Base-by-base conservation (phyloP, 2,797 vertebrate genomes). In the Vespertilio murinus region DNA sequence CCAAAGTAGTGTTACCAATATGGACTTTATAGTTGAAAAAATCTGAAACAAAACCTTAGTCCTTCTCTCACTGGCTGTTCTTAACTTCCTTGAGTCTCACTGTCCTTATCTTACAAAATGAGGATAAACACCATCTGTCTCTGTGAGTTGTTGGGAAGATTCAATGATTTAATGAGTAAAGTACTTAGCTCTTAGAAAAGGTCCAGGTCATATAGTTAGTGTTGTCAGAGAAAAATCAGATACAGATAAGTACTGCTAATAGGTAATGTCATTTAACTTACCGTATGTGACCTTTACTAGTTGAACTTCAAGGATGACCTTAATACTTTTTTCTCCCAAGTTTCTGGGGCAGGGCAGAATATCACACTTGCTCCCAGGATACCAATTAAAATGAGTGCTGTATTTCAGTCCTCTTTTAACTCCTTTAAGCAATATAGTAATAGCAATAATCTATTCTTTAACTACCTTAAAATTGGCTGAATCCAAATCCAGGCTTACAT, bases 401-500 rank as follows among this genome's bases (percentile, higher is more conserved):
- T 40, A 88, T 93, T 92, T 92, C 86, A 93, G 59, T 79, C 14
- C 18, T 93, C 42, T 93, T 94, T 18, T 40, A 74, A 91, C 1
- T 20, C 28, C n/a, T 75, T 91, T 74, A 88, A 93, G 40, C 49
- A 86, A 84, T 52, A 89, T 0, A 89, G 75, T 73, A 70, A 89
- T 0, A 91, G 65, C 56, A 78, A 85, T 49, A 79, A 92, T 49
- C 74, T 89, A 83, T 71, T 47, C 64, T 87, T 74, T 93, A 49
- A 87, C 35, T 73, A 70, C 25, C 38, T 74, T 78, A 59, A 33
- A 82, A 89, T 52, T 95, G 33, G 73, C n/a, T 92, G 67, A 49
- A 82, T 8, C 28, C 59, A 95, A 96, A 91, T 71, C 49, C 73
- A 96, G 89, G 49, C 17, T 94, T 71, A 94, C 2, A 77, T 59